phyloP scores from a whole-genome alignment of 1,140 invertebrate species.

The Pogonus chalceus region DNA sequence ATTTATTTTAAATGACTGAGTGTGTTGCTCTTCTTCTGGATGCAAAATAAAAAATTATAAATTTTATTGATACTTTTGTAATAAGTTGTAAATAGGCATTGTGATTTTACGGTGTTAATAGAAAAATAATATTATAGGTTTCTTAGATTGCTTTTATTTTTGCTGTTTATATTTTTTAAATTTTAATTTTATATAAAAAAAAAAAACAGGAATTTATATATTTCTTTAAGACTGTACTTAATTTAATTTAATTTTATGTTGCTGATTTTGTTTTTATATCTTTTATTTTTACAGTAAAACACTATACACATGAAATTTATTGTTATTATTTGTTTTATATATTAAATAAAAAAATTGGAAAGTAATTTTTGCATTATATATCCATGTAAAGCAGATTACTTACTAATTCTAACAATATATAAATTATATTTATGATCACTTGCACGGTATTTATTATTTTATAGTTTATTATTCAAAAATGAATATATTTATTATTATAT shows the following conservation, averaged over 20 bases:
- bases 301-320: too few species aligned
- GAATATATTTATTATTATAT: too few species aligned
- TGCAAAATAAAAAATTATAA: not conserved
- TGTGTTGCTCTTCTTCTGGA: not conserved
- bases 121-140: not conserved
- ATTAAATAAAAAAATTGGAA: too few species aligned
- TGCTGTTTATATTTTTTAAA: not conserved
- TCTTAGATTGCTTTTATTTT: conserved; percentile 3
- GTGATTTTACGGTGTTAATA: not conserved
- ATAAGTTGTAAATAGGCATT: conserved; percentile 1
- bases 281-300: not conserved
- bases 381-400: too few species aligned
- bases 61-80: not conserved
- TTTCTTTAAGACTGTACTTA: not conserved
- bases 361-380: too few species aligned
- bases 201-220: too few species aligned
- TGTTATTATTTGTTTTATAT: too few species aligned
- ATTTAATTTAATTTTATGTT: not conserved
- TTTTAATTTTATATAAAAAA: not conserved
- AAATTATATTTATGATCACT: too few species aligned
- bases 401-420: too few species aligned
- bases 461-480: too few species aligned
- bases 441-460: too few species aligned
- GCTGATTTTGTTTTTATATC: not conserved
- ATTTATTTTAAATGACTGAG: not conserved